These are phyloP conservation scores for Falco concolor DNA, from an alignment of 2,797 vertebrate species.

Conservation along the genomic window DNA sequence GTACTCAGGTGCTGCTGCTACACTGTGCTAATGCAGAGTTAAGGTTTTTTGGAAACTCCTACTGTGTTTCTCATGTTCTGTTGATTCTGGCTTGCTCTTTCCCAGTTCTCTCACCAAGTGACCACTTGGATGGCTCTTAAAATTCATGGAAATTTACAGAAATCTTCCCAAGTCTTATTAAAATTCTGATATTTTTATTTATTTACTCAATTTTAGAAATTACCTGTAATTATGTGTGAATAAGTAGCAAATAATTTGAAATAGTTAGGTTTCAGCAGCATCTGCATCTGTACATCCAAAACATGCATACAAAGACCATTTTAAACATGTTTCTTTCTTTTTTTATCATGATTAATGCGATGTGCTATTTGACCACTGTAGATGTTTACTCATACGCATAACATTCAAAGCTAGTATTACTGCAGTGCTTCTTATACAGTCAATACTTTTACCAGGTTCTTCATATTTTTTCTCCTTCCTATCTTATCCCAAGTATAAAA, in stretches of 20 bases:
- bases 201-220: neutral
- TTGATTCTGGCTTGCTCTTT: neutral
- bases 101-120: neutral
- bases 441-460: neutral
- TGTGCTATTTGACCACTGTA: neutral
- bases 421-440: neutral
- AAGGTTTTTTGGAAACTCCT: neutral
- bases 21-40: fast-evolving
- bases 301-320: neutral
- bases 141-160: neutral
- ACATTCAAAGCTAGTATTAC: neutral
- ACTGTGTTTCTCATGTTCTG: neutral
- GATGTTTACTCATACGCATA: neutral
- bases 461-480: neutral
- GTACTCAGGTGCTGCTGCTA: neutral
- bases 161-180: neutral
- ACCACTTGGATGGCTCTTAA: neutral
- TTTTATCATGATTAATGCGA: neutral
- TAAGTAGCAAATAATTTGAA: neutral
- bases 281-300: neutral
- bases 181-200: neutral
- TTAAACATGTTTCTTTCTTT: neutral
- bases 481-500: neutral
- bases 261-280: neutral
- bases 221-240: neutral